Evolutionary conservation across 2,113 vertebrate species (phyloP), one percentile per base, ranked within the genome.

Genomic region (Colistium nudipinnis): DNA sequence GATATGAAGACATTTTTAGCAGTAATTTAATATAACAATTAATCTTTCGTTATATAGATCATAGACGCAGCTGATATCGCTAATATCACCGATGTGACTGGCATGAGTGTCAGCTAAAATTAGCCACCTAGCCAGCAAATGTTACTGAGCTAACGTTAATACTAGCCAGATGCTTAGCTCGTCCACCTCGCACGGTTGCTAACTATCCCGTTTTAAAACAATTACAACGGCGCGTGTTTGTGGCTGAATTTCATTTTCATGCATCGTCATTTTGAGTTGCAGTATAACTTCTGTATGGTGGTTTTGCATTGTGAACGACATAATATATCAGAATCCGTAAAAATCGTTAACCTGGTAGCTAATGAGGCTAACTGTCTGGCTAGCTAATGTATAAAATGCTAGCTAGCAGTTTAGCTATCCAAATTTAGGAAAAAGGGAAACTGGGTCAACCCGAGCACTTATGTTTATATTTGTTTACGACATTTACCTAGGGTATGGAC

Each of bases 401-500:
- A 88, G 85, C 82, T 85, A 85, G 86, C 87, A 78, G 76, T 80
- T 87, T 80, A 83, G 85, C 84, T 88, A 89, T 82, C 82, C 82
- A 86, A 49, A 89, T 85, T 88, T 74, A 86, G 73, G 82, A 84
- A 89, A 89, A 87, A 88, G 82, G 88, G 87, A 88, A 91, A 89
- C 80, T 90, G 85, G 89, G 86, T 86, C 82, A 85, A 88, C 60
- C 47, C 80, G 64, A 86, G 27, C 52, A 72, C 72, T 67, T 80
- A 88, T 55, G 82, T 81, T 77, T 74, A 81, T 79, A 84, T 20
- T 76, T 82, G 74, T 82, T 82, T 80, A 64, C 69, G 79, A 85
- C 86, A 85, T 83, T 83, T 93, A 93, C 91, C 91, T 90, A 90
- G 60, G 68, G 52, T 83, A 76, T 87, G 86, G 85, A 84, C 74